These are phyloP conservation scores for Garrulus glandarius DNA, from an alignment of 2,797 vertebrate species.

Conservation along the genomic window DNA sequence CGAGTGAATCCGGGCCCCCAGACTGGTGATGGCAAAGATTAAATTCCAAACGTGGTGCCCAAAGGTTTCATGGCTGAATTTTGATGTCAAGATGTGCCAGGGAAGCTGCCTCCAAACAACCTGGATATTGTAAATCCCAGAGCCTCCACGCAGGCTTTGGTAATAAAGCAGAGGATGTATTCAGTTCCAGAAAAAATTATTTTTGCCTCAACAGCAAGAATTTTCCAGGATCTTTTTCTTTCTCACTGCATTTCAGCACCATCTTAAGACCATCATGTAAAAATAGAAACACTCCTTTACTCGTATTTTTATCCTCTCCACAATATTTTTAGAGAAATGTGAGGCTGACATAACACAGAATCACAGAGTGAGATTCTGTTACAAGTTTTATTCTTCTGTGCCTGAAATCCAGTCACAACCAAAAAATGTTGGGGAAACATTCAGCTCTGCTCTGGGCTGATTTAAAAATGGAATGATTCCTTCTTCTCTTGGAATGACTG, in stretches of 20 bases:
- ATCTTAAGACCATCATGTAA: conserved; percentile 29
- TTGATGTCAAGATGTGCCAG: neutral
- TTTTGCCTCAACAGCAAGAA: neutral
- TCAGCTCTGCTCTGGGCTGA: neutral
- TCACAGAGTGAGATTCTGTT: neutral
- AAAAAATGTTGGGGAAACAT: neutral
- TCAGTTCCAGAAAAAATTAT: neutral
- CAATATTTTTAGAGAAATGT: neutral
- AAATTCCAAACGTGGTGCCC: neutral
- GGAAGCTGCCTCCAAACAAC: neutral
- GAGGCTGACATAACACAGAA: conserved; percentile 4
- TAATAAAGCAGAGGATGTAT: neutral
- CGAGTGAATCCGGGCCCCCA: neutral
- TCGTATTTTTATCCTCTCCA: neutral
- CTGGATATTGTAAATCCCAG: neutral
- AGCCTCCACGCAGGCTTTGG: neutral
- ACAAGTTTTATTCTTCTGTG: neutral
- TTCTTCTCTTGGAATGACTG: neutral
- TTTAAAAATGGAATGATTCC: neutral
- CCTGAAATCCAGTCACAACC: neutral
- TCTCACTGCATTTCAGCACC: conserved; percentile 35
- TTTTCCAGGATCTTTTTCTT: conserved; percentile 1
- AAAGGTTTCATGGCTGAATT: neutral
- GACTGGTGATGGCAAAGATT: neutral
- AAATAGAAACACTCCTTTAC: conserved; percentile 5